These are phyloP conservation scores for Tetramorium bicarinatum DNA, from an alignment of 2,888 invertebrate species.

Conservation along the genomic window DNA sequence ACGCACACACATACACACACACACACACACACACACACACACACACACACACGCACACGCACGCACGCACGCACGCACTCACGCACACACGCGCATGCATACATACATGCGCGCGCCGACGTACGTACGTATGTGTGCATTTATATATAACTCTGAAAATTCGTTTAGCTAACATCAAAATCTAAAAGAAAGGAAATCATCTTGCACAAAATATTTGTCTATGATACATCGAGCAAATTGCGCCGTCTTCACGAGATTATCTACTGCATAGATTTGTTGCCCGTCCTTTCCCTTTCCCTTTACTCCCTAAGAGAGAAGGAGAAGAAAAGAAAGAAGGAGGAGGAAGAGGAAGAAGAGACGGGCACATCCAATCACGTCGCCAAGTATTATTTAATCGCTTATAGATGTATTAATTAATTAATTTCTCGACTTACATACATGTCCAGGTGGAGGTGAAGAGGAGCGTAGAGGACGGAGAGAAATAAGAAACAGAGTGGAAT, in stretches of 20 bases:
- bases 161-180: slow-evolving; percentile 41
- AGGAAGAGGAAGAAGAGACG: background rate
- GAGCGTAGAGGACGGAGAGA: background rate
- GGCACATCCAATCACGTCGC: background rate
- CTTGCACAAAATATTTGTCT: background rate
- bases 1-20: background rate
- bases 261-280: background rate
- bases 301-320: background rate
- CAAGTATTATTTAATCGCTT: slow-evolving; percentile 16
- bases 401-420: slow-evolving; percentile 8
- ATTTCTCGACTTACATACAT: slow-evolving; percentile 7
- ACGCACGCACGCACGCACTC: background rate
- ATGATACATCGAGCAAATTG: background rate
- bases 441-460: background rate
- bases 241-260: background rate
- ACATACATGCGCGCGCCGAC: background rate
- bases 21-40: background rate
- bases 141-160: slow-evolving; percentile 14
- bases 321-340: background rate
- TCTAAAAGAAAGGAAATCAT: slow-evolving; percentile 39
- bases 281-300: background rate
- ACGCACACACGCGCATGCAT: background rate
- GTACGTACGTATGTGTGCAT: background rate
- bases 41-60: background rate
- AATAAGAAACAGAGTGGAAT: background rate